Evolutionary conservation across 2,113 vertebrate genomes (phyloP), one percentile per base, ranked within the genome.

Genomic region (Chlorodrepanis virens): DNA sequence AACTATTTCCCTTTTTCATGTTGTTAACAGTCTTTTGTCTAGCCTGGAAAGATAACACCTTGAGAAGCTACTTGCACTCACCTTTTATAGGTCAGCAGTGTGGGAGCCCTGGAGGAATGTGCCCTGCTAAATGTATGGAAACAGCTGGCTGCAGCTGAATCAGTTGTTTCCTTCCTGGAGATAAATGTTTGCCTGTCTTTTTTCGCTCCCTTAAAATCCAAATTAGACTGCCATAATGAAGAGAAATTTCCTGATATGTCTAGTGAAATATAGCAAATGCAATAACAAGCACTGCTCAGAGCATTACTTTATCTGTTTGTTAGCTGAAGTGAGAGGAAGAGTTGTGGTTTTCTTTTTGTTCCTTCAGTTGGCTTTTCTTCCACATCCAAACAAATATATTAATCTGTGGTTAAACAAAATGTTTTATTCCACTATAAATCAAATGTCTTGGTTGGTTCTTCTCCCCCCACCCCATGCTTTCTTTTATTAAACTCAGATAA

Each of bases 61-160:
- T 2, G 10, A 71, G 92, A 83, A 83, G 60, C 52, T 86, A 84
- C 90, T 52, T 86, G 68, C 4, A 1, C 71, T 97, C 90, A 94
- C 93, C 94, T 96, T 88, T 86, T 64, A 56, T 74, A 94, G 92
- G 92, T 92, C 94, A 93, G 79, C 75, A 81, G 56, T 37, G 52
- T 83, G 56, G 44, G 37, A 88, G 52, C 79, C 83, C 89, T 75
- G 71, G 24, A 93, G 88, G 71, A 95, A 92, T 60, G 86, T 84
- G 71, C 64, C 93, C 94, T 97, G 95, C 86, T 89, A 92, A 92
- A 95, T 94, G 91, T 93, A 94, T 78, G 42, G 65, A 89, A 95
- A 90, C 88, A 76, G 89, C 94, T 91, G 91, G 89, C 89, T 95
- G 90, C 96, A 96, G 94, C 95, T 94, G 93, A 95, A 86, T 89